phyloP scores from a whole-genome alignment of 2,113 vertebrate genomes.

The Cettia cetti region DNA sequence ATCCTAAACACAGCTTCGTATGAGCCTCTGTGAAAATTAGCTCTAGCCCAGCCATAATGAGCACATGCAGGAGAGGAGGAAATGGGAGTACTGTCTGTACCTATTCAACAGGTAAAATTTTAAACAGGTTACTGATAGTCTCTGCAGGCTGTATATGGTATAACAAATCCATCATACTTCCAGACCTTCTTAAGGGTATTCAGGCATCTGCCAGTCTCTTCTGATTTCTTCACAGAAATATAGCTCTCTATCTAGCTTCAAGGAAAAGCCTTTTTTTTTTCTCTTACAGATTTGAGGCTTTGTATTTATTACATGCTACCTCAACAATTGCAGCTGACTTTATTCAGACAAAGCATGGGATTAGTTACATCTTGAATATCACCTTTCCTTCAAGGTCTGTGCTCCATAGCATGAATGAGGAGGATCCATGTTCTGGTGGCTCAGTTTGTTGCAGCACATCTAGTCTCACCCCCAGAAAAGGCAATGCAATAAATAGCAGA shows the following conservation, averaged over 20 bases:
- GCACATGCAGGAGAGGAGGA: neutral
- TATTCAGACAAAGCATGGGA: neutral
- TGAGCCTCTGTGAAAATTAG: neutral
- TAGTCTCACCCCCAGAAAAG: neutral
- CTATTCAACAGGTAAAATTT: neutral
- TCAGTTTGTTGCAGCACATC: neutral
- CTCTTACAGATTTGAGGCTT: neutral
- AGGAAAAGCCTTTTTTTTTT: neutral
- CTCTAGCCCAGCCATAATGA: neutral
- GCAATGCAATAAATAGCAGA: neutral
- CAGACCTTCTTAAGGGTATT: neutral
- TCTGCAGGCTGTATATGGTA: neutral
- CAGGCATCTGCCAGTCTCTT: neutral
- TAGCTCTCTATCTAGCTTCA: neutral
- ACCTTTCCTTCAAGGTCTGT: neutral
- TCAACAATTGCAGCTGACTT: neutral
- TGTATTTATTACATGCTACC: neutral
- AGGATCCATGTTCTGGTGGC: neutral
- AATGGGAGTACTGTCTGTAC: neutral
- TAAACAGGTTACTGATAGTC: neutral
- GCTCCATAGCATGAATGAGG: neutral
- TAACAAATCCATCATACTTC: neutral
- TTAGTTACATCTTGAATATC: neutral
- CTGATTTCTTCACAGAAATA: neutral
- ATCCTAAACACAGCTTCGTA: rapidly evolving